Evolutionary conservation across 1,140 invertebrate species (phyloP).

Genomic region (Piezodorus guildinii): DNA sequence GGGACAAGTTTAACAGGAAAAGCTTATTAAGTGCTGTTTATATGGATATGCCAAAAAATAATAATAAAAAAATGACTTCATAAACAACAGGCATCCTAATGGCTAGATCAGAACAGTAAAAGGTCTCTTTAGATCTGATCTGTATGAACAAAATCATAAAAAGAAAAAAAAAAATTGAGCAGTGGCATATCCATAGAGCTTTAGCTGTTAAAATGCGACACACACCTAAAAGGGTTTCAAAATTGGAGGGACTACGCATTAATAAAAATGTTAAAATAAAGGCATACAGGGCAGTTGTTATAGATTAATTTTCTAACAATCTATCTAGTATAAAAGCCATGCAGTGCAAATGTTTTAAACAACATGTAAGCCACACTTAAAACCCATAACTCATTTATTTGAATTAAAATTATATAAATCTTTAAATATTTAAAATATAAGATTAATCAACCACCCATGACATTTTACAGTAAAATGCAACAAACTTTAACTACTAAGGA

Average conservation of each 20-base stretch:
- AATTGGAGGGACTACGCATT: background rate
- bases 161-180: background rate
- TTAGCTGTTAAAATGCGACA: conserved; percentile 4
- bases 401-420: background rate
- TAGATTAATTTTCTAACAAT: background rate
- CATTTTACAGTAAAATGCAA: background rate
- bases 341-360: conserved; percentile 8
- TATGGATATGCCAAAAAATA: background rate
- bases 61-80: background rate
- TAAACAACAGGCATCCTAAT: background rate
- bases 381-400: background rate
- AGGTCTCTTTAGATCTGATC: no score
- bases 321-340: conserved; percentile 9
- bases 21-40: background rate
- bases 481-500: background rate
- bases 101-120: no score
- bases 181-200: background rate
- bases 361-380: background rate
- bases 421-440: background rate
- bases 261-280: background rate
- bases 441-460: background rate
- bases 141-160: background rate
- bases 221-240: conserved; percentile 3
- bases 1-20: background rate
- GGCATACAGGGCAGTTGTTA: background rate